phyloP scores from a whole-genome alignment of 2,888 invertebrate genomes.

The Nysson spinosus region DNA sequence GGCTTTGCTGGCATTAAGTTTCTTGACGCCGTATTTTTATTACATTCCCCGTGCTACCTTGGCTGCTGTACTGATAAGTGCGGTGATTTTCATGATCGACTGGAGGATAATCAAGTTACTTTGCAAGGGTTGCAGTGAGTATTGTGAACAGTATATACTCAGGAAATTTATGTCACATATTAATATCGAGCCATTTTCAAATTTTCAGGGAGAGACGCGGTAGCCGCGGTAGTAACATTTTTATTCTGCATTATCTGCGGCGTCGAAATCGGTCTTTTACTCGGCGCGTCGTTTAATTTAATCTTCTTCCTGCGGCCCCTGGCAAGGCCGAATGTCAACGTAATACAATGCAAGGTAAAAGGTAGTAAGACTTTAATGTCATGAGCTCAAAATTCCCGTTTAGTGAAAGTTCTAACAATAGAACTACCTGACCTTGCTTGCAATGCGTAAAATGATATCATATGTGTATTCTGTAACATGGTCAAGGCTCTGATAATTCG shows the following conservation, averaged over 20 bases:
- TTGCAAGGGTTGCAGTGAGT: constrained; percentile 80
- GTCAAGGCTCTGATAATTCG: no score
- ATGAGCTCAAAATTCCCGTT: background rate
- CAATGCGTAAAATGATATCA: no score
- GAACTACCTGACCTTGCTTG: no score
- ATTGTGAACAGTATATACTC: background rate
- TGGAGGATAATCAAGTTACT: constrained; percentile 77
- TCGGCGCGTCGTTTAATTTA: constrained; percentile 84
- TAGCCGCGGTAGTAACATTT: constrained; percentile 84
- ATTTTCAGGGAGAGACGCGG: constrained; percentile 80
- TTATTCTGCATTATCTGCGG: constrained; percentile 83
- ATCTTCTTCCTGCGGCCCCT: constrained; percentile 82
- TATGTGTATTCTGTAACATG: no score
- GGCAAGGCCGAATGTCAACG: constrained; percentile 81
- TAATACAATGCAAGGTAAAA: constrained; percentile 77
- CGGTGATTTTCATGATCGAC: constrained; percentile 90
- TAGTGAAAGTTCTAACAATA: background rate
- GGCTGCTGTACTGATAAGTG: constrained; percentile 92
- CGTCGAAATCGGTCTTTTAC: constrained; percentile 88
- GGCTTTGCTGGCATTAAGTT: constrained; percentile 88
- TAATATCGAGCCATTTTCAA: background rate
- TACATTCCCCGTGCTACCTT: constrained; percentile 91
- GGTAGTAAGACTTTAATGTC: background rate
- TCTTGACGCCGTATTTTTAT: constrained; percentile 92
- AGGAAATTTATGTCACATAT: background rate